Base-by-base conservation (phyloP, 2,113 vertebrate species). In the Jaculus jaculus region DNA sequence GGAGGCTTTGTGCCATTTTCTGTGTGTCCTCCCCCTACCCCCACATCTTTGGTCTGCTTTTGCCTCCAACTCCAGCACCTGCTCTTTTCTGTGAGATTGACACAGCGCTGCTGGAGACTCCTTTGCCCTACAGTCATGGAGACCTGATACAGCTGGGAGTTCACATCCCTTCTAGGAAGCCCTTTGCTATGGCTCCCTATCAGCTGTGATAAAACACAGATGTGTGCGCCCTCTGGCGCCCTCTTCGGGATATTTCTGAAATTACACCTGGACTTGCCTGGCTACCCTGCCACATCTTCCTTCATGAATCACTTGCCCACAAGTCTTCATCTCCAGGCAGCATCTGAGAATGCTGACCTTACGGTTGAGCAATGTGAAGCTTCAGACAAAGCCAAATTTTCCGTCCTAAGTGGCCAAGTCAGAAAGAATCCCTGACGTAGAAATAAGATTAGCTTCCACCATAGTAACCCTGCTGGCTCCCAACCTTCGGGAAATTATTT, bases 401-500 rank as follows among this genome's bases (percentile, higher is more conserved):
- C 96, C 97, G 93, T 97, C 93, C 93, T 96, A 66, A 17, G 0
- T 92, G 3, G 1, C 96, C 95, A 97, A 91, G 37, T 51, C 58
- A 21, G 95, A 95, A 30, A 95, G 51, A 60, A 92, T 97, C 69
- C 65, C 90, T 96, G 97, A 97, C 28, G 61, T 94, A 87, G 4
- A 37, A 96, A 97, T 77, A 32, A 60, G 97, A 94, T 95, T 96
- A 96, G 80, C 68, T 96, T 96, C 95, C 90, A 79, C 96, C 95
- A 95, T 95, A 90, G 95, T 95, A 98, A 97, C 95, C 94, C 96
- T 97, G 96, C 90, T 85, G 93, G 91, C 94, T 95, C 95, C 95
- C 93, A 96, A 96, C 96, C 96, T 96, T 96, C n/a, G 34, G 96
- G 95, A 98, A 98, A 97, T 97, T 97, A 88, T 91, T 97, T 97